Evolutionary conservation across 2,888 invertebrate species (phyloP).

Genomic region (Luffia ferchaultella): DNA sequence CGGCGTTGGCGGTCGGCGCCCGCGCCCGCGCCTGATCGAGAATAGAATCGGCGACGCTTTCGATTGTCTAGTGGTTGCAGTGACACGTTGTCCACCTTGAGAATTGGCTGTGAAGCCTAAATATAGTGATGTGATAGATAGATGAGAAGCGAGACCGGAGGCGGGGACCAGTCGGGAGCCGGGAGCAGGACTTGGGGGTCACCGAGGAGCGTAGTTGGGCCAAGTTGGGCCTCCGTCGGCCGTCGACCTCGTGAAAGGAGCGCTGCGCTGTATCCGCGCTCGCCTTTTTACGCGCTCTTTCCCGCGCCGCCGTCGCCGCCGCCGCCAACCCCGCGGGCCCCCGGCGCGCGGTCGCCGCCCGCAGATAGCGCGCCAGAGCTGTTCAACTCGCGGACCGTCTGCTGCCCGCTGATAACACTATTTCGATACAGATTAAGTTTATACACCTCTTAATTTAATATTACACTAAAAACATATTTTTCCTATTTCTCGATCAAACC

Average conservation of each 20-base stretch:
- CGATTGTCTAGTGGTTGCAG: conserved; percentile 9
- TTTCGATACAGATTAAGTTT: too few relatives aligned
- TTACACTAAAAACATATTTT: too few relatives aligned
- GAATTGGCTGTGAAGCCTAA: neutral
- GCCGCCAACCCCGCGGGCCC: conserved; percentile 58
- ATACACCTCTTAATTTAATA: too few relatives aligned
- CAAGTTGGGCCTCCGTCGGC: conserved; percentile 50
- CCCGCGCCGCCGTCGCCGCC: conserved; percentile 41
- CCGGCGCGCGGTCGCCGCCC: conserved; percentile 54
- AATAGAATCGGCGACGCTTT: conserved; percentile 10
- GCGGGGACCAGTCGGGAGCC: neutral
- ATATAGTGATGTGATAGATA: neutral
- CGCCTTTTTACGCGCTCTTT: conserved; percentile 62
- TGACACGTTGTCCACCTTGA: conserved; percentile 5
- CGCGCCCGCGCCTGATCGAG: neutral
- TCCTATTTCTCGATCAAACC: too few relatives aligned
- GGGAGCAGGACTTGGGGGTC: conserved; percentile 20
- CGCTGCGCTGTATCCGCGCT: conserved; percentile 27
- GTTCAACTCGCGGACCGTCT: conserved; percentile 50
- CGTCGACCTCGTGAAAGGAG: conserved; percentile 62
- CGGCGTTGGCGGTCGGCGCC: neutral
- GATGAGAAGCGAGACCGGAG: neutral
- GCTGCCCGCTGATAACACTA: conserved; percentile 29
- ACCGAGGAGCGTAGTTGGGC: conserved; percentile 31
- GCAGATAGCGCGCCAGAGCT: conserved; percentile 57